phyloP scores from a whole-genome alignment of 1,140 invertebrate species.

The Pogonognathellus flavescens region DNA sequence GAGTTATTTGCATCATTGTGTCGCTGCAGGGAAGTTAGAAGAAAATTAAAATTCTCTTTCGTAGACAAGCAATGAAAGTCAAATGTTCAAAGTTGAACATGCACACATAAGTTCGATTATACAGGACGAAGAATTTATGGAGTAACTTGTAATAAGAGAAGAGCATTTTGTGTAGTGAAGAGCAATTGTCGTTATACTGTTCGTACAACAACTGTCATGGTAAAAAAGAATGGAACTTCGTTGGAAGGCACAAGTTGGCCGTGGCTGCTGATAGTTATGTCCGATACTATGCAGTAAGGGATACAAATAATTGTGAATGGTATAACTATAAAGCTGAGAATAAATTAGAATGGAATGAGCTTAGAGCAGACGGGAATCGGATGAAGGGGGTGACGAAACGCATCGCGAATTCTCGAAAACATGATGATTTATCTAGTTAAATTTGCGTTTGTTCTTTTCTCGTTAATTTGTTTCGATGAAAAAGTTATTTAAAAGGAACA shows the following conservation, averaged over 20 bases:
- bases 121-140: neutral
- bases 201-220: constrained; percentile 14
- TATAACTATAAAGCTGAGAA: constrained; percentile 7
- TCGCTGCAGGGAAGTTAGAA: neutral
- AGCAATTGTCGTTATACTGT: neutral
- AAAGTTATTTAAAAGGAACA: constrained; percentile 58
- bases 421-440: constrained; percentile 55
- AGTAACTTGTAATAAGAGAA: neutral
- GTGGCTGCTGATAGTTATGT: constrained; percentile 23
- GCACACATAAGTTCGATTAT: constrained; percentile 10
- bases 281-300: constrained; percentile 3
- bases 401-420: constrained; percentile 27
- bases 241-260: neutral
- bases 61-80: neutral
- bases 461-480: constrained; percentile 59
- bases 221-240: constrained; percentile 27
- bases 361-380: neutral
- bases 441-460: constrained; percentile 44
- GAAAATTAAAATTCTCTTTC: constrained; percentile 35
- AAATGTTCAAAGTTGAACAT: neutral
- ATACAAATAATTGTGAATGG: constrained; percentile 49
- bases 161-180: neutral
- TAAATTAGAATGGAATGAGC: constrained; percentile 49
- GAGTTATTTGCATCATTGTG: constrained; percentile 29
- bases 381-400: constrained; percentile 38